A percentile compares a stretch with the other conserved stretches of the same genome.
These are phyloP conservation scores for Gavia stellata DNA, from an alignment of 2,113 vertebrate species.

Conservation along the genomic window DNA sequence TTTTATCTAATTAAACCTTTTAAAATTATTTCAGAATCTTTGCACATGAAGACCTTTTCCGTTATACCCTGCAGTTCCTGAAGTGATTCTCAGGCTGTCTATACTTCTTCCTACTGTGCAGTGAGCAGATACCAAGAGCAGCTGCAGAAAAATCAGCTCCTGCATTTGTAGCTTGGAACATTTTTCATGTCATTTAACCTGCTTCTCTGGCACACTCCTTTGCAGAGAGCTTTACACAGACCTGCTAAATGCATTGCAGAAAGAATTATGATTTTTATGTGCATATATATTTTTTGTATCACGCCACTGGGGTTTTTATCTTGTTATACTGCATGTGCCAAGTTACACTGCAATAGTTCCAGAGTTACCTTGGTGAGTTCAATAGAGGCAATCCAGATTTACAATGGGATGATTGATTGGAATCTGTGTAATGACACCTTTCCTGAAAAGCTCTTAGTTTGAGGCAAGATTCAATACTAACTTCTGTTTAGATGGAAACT, in stretches of 20 bases:
- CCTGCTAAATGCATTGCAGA: neutral
- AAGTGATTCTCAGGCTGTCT: neutral
- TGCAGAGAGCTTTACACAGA: neutral
- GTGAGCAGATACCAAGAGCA: neutral
- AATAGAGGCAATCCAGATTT: conserved; percentile 21
- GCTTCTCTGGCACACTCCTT: neutral
- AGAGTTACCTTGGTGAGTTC: neutral
- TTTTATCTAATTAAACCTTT: neutral
- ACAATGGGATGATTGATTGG: conserved; percentile 28
- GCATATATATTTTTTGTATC: neutral
- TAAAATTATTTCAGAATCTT: neutral
- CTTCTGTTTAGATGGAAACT: conserved; percentile 1
- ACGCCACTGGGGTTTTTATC: neutral
- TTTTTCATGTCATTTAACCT: neutral
- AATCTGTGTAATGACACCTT: conserved; percentile 16
- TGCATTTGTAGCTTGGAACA: neutral
- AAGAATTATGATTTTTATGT: conserved; percentile 18
- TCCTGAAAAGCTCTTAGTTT: conserved; percentile 29
- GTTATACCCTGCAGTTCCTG: neutral
- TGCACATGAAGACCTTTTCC: neutral
- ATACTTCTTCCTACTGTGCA: neutral
- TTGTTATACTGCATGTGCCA: neutral
- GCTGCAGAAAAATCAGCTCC: neutral
- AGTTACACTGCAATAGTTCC: conserved; percentile 31
- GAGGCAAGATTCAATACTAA: neutral